Evolutionary conservation across 2,888 invertebrate genomes (phyloP), one percentile per base, ranked within the genome.

Genomic region (Mermis nigrescens): DNA sequence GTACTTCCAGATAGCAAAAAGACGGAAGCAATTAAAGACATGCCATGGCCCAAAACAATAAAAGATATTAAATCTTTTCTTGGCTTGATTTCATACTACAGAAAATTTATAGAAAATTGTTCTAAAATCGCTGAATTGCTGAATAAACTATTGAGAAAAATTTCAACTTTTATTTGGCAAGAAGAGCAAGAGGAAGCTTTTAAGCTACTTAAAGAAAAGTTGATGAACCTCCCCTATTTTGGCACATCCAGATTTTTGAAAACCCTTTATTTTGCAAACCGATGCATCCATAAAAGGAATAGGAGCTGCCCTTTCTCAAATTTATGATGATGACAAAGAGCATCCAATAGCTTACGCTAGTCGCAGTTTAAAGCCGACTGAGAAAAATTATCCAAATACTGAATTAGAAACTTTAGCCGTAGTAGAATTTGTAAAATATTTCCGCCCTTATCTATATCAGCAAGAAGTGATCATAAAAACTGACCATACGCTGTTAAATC

Each of bases 401-500:
- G 74, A 76, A 56, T 62, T 70, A 7, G 76, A 76, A 64, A 67
- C 67, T 0, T 19, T 70, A 24, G 67, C 67, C 1, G 66, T 70
- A 0, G 65, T 73, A 7, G 73, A 66, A 67, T 69, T 71, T 2
- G 60, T 73, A 1, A 53, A 66, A 2, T 73, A 73, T 60, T 75
- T 73, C 58, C 60, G 72, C 19, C 70, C 69, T 0, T 77, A 75
- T 59, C 63, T 76, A 0, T 73, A 74, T 52, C 68, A 70, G 1
- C 45, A 64, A 4, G 32, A 62, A 0, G 69, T 74, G 12, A 62
- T 61, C 0, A 65, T 76, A 0, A 62, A 69, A 2, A 75, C 73
- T 0, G 77, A 77, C 59, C 76, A 76, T 57, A 70, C 74, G 59
- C 71, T 75, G 0, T 64, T 78, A 38, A 72, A 73, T 69, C 79